Evolutionary conservation across 2,888 invertebrate species (phyloP), one percentile per base, ranked within the genome.

Genomic region (Labia minor): DNA sequence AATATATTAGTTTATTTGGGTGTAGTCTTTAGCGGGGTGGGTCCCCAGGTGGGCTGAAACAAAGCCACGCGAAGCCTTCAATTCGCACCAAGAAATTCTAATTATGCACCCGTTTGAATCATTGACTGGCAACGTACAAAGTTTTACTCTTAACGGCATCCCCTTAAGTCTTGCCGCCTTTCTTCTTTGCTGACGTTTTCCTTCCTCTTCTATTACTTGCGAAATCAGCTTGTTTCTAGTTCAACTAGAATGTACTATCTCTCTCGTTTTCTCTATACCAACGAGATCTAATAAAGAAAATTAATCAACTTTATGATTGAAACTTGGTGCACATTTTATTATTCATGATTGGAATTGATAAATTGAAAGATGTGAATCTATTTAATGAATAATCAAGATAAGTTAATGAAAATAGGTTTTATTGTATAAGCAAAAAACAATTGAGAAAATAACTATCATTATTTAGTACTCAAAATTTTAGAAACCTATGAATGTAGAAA

Each of bases 21-120:
- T 49, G 49, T 49, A n/a, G 3, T 49, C 49, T 49, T 49, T 3
- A 16, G 16, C 16, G 14, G 16, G 49, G 14, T 16, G n/a, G n/a
- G 49, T 49, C 49, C 49, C 49, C 49, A 49, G 49, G 49, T 49
- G 49, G 16, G 49, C 3, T 4, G 49, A 16, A 49, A 49, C 49
- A 49, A 49, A 49, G 49, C 2, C 26, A 26, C 26, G 26, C 26
- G 4, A 8, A 49, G 49, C 49, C 49, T 49, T 49, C 49, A 49
- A 49, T 49, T 49, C 49, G 49, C 49, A 49, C 49, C 49, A 49
- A 49, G 49, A 49, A 49, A 49, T 49, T 49, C 49, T 49, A 49
- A 49, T 49, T 49, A 49, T 49, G 49, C 49, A 11, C 8, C 49
- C 49, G 49, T 49, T 49, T 49, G 49, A 49, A 49, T 49, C 49